Evolutionary conservation across 2,797 vertebrate genomes (phyloP).

Genomic region (Chaetodon trifasciatus): DNA sequence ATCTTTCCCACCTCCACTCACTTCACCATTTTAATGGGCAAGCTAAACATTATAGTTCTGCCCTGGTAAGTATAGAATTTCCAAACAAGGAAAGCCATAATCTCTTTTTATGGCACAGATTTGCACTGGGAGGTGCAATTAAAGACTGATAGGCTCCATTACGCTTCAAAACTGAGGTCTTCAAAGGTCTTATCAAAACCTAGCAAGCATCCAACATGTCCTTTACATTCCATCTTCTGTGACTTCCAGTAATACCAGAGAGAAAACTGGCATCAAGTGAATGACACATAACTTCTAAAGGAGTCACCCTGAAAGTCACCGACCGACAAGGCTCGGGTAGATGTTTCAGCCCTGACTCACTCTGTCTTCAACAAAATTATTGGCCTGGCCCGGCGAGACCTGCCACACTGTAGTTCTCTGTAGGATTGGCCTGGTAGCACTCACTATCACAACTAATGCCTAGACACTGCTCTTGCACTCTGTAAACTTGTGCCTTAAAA

Average conservation of each 20-base stretch:
- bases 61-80: constrained; percentile 9
- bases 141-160: constrained; percentile 17
- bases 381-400: constrained; percentile 49
- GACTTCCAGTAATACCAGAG: constrained; percentile 33
- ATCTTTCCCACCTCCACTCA: neutral
- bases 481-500: constrained; percentile 76
- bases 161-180: constrained; percentile 2
- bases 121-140: neutral
- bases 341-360: constrained; percentile 75
- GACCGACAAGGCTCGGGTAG: constrained; percentile 41
- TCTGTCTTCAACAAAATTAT: constrained; percentile 53
- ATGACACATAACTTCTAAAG: constrained; percentile 43
- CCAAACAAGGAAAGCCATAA: constrained; percentile 4
- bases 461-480: constrained; percentile 57
- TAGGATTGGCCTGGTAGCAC: constrained; percentile 46
- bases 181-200: neutral
- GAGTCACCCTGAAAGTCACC: constrained; percentile 65
- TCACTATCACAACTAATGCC: constrained; percentile 59
- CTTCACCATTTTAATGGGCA: neutral
- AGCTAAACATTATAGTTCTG: constrained; percentile 15
- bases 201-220: neutral
- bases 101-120: constrained; percentile 30
- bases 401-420: constrained; percentile 45
- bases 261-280: constrained; percentile 24
- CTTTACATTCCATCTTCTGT: constrained; percentile 10